Base-by-base conservation (phyloP, 2,797 vertebrate genomes). In the Gephyroberyx darwinii region DNA sequence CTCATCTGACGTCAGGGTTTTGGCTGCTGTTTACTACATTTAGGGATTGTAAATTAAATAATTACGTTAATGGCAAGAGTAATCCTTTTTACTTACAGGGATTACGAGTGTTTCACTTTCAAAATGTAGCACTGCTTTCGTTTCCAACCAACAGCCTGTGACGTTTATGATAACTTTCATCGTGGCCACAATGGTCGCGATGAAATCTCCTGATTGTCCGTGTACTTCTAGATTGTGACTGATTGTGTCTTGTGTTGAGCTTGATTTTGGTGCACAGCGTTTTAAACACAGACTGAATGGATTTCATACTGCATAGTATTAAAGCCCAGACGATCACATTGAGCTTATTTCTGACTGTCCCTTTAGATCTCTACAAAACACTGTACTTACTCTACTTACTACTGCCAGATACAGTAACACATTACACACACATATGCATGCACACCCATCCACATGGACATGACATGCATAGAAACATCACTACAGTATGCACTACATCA, bases 81-180 rank as follows among this genome's bases (percentile, higher is more conserved):
- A 78, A 85, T 84, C 69, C 57, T 59, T 78, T 81, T 81, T 59
- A 71, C 71, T 83, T 61, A 52, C 41, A 68, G 47, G 71, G 74
- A 81, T 85, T 84, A 76, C 19, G 63, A 69, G 57, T 58, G 65
- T 2, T 70, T 78, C 31, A 50, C 50, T 83, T 20, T 53, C 13
- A 78, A 83, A 71, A 56, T 54, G 17, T 30, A 30, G 77, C 14
- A 20, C 10, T 20, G 37, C 41, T 70, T 78, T 83, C 65, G 51
- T 68, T 63, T 68, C 13, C 22, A 33, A 65, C 57, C 59, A 33
- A 54, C 55, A n/a, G 62, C 43, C 43, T 78, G 66, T 17, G 60
- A 51, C 67, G 65, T 73, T 45, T 16, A 17, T 4, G 22, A 20
- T 47, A 64, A 52, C 70, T 48, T 82, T 72, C 16, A 72, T 65